These are phyloP conservation scores for Rhadinocentrus ornatus DNA, from an alignment of 2,797 vertebrate genomes.

Conservation along the genomic window DNA sequence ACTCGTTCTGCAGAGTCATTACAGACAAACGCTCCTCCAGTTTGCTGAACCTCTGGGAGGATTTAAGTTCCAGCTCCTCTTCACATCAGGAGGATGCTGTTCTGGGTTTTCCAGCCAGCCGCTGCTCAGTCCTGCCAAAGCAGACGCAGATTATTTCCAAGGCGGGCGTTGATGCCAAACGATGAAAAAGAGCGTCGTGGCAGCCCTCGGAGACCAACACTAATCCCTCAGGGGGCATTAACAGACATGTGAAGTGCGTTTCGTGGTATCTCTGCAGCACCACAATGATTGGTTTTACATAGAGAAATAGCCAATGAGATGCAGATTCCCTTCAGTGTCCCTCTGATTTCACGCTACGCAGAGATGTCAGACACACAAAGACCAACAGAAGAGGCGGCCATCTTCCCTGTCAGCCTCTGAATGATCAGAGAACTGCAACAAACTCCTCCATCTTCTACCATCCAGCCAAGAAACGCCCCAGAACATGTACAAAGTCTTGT, in stretches of 20 bases:
- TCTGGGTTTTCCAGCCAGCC: constrained; percentile 11
- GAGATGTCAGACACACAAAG: constrained; percentile 49
- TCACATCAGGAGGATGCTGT: neutral
- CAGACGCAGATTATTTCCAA: constrained; percentile 46
- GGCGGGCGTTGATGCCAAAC: constrained; percentile 47
- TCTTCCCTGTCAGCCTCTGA: constrained; percentile 14
- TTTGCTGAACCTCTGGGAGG: no score
- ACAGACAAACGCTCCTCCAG: no score
- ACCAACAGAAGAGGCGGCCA: constrained; percentile 14
- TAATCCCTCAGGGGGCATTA: constrained; percentile 60
- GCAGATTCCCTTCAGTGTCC: constrained; percentile 67
- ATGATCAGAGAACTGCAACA: neutral
- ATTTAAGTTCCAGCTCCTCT: no score
- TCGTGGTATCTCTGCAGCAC: constrained; percentile 65
- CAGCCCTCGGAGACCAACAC: constrained; percentile 60
- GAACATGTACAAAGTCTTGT: no score
- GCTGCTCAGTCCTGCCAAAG: no score
- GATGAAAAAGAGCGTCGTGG: constrained; percentile 40
- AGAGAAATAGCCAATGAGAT: constrained; percentile 65
- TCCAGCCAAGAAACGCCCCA: no score
- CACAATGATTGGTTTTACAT: constrained; percentile 68
- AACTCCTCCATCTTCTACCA: no score
- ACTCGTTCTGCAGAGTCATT: no score
- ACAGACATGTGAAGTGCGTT: constrained; percentile 49
- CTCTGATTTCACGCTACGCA: constrained; percentile 73